Percentiles rank a stretch among this genome's conserved stretches.
Conservation (phyloP, 2,888 invertebrate species). For the Escarpia spicata region DNA sequence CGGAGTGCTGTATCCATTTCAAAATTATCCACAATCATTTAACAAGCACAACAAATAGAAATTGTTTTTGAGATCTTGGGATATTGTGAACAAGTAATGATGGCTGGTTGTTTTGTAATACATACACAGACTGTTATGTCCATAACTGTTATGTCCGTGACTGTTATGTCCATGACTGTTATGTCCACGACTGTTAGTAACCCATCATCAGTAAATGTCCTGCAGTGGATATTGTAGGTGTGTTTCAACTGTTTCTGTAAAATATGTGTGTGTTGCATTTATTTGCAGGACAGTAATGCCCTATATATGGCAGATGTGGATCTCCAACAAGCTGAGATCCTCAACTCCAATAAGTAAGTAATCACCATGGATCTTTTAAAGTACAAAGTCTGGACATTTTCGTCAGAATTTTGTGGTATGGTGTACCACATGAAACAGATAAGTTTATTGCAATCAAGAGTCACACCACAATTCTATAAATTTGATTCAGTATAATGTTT, state of each 20-base stretch:
- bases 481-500: no score
- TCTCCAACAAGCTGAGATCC: conserved; percentile 47
- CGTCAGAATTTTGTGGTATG: no score
- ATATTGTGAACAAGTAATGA: neutral
- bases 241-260: neutral
- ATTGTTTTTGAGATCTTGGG: neutral
- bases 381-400: no score
- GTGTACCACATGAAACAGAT: no score
- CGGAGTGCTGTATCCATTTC: neutral
- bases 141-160: no score
- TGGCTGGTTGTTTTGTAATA: neutral
- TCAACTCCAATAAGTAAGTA: conserved; percentile 50
- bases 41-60: neutral
- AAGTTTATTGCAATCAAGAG: no score
- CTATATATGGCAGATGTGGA: conserved; percentile 56
- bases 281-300: conserved; percentile 52
- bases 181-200: no score
- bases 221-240: neutral
- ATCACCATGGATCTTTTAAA: neutral
- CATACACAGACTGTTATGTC: neutral
- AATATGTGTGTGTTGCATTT: neutral
- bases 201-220: neutral
- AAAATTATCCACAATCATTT: neutral
- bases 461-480: no score
- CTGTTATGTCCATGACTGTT: no score